Base-by-base conservation (phyloP, 1,140 invertebrate species). In the Anastrepha ludens region DNA sequence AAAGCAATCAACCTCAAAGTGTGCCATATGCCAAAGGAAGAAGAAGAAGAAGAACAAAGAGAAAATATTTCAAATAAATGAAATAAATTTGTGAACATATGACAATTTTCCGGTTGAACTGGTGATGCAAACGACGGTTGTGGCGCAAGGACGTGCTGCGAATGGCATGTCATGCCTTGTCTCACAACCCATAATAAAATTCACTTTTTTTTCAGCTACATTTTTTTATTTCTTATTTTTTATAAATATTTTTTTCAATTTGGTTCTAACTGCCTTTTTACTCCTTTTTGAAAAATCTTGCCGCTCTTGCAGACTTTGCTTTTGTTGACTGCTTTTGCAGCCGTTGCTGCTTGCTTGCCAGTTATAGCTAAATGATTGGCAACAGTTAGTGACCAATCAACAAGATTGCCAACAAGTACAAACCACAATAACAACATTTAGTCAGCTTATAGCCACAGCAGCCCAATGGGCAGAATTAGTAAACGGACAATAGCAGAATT, bases 301-400 rank as follows among this genome's bases (percentile, higher is more conserved):
- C 29, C 17, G 64, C 60, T 62, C 20, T 65, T 9, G 5, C 20
- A n/a, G 60, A 13, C 15, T 13, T 29, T 65, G 64, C n/a, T 6
- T 41, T 11, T 44, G 29, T 9, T 20, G 64, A 6, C 29, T 41
- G 20, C 29, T 17, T 41, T 39, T 39, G 67, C 1, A 1, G 50
- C 50, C 11, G 3, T 55, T 55, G 50, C 11, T 55, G 50, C 50
- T 55, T 0, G 50, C 50, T 55, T 55, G 29, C 29, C 50, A 11
- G 50, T 11, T 55, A 55, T 1, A 55, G 50, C 13, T 4, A 74
- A 74, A 47, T 74, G 11, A 47, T 47, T 74, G 67, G 39, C 39
- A 44, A 74, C 67, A 74, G 67, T 47, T 74, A 74, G 67, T 74
- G 67, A 74, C 67, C 67, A 74, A 74, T 74, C 67, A 74, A 74